A percentile compares a stretch with the other conserved stretches of the same genome.
These are phyloP conservation scores for Sphinx pinastri DNA, from an alignment of 2,888 invertebrate genomes.

Conservation along the genomic window DNA sequence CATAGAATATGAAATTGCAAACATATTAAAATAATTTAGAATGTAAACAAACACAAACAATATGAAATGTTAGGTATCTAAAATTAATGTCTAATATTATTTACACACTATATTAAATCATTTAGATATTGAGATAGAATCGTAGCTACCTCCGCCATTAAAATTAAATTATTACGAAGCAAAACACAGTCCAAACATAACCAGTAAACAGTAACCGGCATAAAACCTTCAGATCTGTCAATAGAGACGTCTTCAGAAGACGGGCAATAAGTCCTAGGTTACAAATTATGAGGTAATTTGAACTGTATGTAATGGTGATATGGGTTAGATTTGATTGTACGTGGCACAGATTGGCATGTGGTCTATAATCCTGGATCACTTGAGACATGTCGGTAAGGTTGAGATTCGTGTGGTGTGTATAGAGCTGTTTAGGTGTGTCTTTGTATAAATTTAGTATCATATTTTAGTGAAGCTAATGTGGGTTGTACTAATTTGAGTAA, in stretches of 20 bases:
- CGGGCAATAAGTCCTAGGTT: constrained; percentile 35
- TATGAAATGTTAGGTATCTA: no score
- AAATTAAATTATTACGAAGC: constrained; percentile 22
- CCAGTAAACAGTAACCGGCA: constrained; percentile 43
- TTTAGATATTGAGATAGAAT: no score
- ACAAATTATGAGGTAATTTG: constrained; percentile 14
- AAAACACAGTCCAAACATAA: constrained; percentile 23
- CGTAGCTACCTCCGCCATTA: neutral
- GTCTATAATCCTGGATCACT: constrained; percentile 68
- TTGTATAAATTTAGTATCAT: constrained; percentile 33
- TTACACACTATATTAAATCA: no score
- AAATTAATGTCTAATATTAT: no score
- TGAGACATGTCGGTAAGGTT: constrained; percentile 58
- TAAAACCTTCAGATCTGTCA: constrained; percentile 58
- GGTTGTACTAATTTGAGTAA: no score
- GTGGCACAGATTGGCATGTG: constrained; percentile 31
- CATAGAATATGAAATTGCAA: no score
- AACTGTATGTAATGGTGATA: neutral
- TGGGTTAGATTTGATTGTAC: neutral
- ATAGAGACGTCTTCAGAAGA: constrained; percentile 49
- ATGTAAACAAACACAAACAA: no score
- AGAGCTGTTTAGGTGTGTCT: constrained; percentile 33
- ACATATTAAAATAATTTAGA: no score
- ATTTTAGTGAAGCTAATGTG: neutral
- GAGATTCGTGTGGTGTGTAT: constrained; percentile 48